These are phyloP conservation scores for Atherinomorus stipes DNA, from an alignment of 2,113 vertebrate species.

Conservation along the genomic window DNA sequence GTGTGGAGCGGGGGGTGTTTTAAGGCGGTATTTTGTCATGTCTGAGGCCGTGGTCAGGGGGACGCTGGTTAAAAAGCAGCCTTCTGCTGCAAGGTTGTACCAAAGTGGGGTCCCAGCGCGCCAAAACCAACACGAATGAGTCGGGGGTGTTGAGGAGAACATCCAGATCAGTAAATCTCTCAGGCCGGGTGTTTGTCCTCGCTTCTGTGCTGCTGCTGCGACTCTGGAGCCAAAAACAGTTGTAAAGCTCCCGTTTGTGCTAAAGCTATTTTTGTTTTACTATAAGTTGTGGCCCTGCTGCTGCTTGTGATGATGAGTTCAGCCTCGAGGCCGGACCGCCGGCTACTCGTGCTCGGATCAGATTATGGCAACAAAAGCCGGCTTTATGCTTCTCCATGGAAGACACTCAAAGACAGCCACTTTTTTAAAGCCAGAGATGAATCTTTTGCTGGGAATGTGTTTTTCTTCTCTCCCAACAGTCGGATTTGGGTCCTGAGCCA, in stretches of 20 bases:
- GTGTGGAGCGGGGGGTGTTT: conserved; percentile 2
- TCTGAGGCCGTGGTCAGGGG: conserved; percentile 57
- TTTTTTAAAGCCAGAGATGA: not conserved
- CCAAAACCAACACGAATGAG: conserved; percentile 49
- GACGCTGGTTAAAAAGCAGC: conserved; percentile 41
- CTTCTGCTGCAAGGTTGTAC: conserved; percentile 45
- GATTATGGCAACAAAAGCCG: conserved; percentile 10
- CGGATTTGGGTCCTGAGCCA: not conserved
- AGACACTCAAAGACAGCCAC: not conserved
- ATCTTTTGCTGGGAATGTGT: not conserved
- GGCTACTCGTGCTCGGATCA: not conserved
- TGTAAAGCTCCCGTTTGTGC: not conserved
- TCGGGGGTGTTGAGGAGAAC: not conserved
- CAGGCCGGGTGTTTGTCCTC: too few species aligned
- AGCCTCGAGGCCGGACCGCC: not conserved
- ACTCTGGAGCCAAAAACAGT: not conserved
- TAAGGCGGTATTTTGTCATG: conserved; percentile 4
- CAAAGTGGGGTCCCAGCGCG: conserved; percentile 45
- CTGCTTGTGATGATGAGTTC: not conserved
- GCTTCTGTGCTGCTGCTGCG: not conserved
- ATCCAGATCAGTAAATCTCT: not conserved
- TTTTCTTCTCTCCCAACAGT: not conserved
- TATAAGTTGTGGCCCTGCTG: not conserved
- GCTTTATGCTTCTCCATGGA: not conserved
- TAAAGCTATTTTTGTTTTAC: not conserved